Base-by-base conservation (phyloP, 1,140 invertebrate species). In the Aricia agestis region DNA sequence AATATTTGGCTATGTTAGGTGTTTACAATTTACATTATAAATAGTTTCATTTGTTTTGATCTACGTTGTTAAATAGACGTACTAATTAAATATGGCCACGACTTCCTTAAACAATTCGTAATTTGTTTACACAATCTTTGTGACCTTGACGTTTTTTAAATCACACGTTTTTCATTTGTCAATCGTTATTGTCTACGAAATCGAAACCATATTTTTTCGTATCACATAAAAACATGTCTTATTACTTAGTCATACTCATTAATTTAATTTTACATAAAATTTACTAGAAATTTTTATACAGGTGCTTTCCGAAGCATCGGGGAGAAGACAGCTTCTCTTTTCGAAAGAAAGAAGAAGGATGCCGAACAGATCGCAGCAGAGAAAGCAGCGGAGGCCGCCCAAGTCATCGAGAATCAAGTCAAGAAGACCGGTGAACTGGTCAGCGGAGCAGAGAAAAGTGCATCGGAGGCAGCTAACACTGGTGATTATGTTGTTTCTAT, bases 341-440 rank as follows among this genome's bases (percentile, higher is more conserved):
- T 94, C 84, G 93, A 93, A 58, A 90, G 92, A 72, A 94, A 94
- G 91, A 94, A 94, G 91, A 93, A 94, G 73, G 93, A 94, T 85
- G 93, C 90, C 7, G 92, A 92, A 74, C 92, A 93, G 71, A 71
- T 94, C 71, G 93, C 93, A n/a, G 75, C 82, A 32, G 93, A 94
- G 74, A 94, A 94, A 83, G 93, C 85, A 1, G 77, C 89, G 42
- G 91, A 93, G 66, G 93, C 93, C 5, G 90, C 92, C 32, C 89
- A 92, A 70, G 85, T 93, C 18, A 92, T 93, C 10, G 93, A 94
- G 79, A 93, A 93, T 18, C 93, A 94, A 75, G 92, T 93, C 70
- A 93, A 93, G 84, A 94, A 94, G 78, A 90, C 93, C 9, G 93
- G 93, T 1, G 92, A 94, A 73, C 77, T 93, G 6, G 84, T 94